Percentiles rank a stretch among this genome's conserved stretches.
These are phyloP conservation scores for Cygnus atratus DNA, from an alignment of 2,113 vertebrate genomes.

Conservation along the genomic window DNA sequence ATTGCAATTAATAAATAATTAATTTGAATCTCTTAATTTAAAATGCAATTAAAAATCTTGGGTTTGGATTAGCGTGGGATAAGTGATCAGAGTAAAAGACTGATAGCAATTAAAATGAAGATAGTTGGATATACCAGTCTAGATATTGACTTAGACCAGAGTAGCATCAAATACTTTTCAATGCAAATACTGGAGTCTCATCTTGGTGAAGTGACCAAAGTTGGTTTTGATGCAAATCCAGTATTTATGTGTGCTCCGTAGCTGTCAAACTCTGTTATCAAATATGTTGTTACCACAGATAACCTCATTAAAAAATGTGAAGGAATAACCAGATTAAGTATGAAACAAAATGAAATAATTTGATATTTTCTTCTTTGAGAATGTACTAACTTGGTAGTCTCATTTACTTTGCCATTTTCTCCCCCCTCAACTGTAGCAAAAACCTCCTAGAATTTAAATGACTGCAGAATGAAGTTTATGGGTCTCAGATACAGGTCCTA, in stretches of 20 bases:
- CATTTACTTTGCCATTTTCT: background rate
- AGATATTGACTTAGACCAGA: background rate
- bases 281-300: background rate
- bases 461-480: background rate
- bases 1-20: slow-evolving; percentile 40
- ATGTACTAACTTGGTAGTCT: background rate
- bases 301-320: background rate
- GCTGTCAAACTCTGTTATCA: background rate
- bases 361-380: accelerated
- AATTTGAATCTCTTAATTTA: slow-evolving; percentile 41
- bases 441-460: accelerated
- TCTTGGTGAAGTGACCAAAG: background rate
- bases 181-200: background rate
- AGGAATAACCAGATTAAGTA: background rate
- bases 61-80: background rate
- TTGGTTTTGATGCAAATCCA: background rate
- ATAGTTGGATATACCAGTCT: background rate
- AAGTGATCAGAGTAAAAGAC: background rate
- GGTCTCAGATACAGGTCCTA: background rate
- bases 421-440: background rate
- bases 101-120: background rate
- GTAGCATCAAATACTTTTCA: background rate
- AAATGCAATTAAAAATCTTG: background rate
- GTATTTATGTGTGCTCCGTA: background rate
- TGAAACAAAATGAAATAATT: background rate